Conservation (phyloP, 2,797 vertebrate species). For the Eidolon dupreanum region DNA sequence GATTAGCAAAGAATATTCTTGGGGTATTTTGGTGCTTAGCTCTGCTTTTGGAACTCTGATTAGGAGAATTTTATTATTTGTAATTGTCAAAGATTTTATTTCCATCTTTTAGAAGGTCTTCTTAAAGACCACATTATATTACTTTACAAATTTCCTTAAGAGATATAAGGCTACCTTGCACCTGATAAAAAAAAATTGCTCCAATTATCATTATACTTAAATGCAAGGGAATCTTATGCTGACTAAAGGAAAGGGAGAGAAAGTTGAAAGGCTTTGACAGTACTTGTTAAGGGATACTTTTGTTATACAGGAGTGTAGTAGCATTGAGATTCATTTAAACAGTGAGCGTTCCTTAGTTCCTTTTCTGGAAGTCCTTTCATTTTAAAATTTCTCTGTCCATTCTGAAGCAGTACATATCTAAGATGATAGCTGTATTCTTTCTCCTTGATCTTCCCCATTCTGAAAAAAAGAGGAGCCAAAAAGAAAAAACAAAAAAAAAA, state of each 20-base stretch:
- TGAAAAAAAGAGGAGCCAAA: background rate
- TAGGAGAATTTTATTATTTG: background rate
- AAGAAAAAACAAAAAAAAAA: background rate
- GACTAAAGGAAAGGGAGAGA: background rate
- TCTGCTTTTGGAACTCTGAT: background rate
- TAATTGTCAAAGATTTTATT: constrained; percentile 1
- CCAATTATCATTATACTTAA: background rate
- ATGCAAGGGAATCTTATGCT: background rate
- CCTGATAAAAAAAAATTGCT: background rate
- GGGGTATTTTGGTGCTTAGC: background rate
- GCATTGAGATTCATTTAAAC: background rate
- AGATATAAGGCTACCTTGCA: background rate
- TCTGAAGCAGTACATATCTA: background rate
- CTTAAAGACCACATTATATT: background rate
- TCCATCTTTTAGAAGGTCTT: background rate
- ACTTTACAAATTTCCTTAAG: background rate
- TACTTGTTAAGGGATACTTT: background rate
- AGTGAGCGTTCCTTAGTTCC: background rate
- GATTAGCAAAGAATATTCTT: background rate
- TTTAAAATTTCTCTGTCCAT: background rate
- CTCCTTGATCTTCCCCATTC: background rate
- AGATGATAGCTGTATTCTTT: background rate
- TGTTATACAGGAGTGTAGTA: background rate
- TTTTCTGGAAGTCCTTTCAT: background rate
- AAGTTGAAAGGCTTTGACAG: background rate